Conservation (phyloP, 2,888 invertebrate genomes). For the Pilophorus perplexus region DNA sequence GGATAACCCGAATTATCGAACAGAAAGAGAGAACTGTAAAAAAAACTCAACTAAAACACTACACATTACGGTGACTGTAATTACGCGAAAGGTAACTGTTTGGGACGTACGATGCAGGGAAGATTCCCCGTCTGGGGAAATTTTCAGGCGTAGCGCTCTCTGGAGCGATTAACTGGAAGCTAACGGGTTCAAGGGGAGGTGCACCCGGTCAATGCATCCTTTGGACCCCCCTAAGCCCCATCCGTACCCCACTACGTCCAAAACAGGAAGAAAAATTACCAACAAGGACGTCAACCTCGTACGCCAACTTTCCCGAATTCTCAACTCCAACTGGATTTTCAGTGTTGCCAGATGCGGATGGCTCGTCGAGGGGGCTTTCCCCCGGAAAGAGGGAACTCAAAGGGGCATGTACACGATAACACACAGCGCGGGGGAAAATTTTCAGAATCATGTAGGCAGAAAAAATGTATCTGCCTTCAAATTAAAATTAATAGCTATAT, state of each 20-base stretch:
- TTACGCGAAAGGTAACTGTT: conserved; percentile 25
- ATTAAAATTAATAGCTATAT: too few species aligned
- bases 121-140: conserved; percentile 9
- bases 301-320: too few species aligned
- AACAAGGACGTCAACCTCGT: background rate
- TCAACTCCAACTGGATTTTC: too few species aligned
- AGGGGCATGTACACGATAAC: too few species aligned
- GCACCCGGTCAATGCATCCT: conserved; percentile 20
- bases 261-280: background rate
- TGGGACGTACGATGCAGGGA: conserved; percentile 18
- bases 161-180: conserved; percentile 15
- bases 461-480: too few species aligned
- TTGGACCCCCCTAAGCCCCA: background rate
- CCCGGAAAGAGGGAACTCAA: too few species aligned
- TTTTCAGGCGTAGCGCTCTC: conserved; percentile 5
- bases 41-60: background rate
- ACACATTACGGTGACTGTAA: conserved; percentile 18
- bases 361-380: too few species aligned
- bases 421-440: too few species aligned
- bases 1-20: conserved; percentile 9
- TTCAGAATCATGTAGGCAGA: too few species aligned
- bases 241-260: background rate
- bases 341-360: too few species aligned
- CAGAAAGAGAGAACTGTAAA: background rate
- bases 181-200: conserved; percentile 13